A percentile compares a stretch with the other conserved stretches of the same genome.
Conservation (phyloP, 92 coral and sea anemone genomes). For the Bergia puertoricense region DNA sequence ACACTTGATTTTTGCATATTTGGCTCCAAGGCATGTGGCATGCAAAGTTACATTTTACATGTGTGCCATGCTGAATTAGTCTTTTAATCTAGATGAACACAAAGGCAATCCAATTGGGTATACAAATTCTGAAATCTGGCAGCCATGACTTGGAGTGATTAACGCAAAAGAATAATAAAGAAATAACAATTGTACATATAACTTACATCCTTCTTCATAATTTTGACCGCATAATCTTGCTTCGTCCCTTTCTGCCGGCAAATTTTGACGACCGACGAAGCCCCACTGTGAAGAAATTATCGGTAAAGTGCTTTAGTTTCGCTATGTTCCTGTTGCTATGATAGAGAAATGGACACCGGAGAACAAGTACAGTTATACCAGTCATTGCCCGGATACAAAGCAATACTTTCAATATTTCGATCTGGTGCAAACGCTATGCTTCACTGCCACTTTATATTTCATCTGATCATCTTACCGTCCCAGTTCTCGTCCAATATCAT, state of each 20-base stretch:
- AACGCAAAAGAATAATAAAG: background rate
- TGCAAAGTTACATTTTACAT: background rate
- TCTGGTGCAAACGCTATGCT: slow-evolving; percentile 10
- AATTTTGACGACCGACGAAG: slow-evolving; percentile 86
- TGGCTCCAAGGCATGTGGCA: background rate
- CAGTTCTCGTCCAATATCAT: slow-evolving; percentile 71
- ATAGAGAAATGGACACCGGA: background rate
- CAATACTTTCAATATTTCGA: background rate
- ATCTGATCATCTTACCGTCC: slow-evolving; percentile 64
- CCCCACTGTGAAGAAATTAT: slow-evolving; percentile 75
- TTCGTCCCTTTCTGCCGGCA: slow-evolving; percentile 84
- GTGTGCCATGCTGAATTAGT: background rate
- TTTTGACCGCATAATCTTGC: slow-evolving; percentile 83
- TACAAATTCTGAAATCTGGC: background rate
- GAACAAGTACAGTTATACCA: background rate
- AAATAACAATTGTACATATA: background rate
- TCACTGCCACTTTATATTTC: slow-evolving; percentile 7
- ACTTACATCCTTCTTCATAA: slow-evolving; percentile 91
- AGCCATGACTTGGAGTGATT: background rate
- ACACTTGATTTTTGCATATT: background rate
- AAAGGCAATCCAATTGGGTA: background rate
- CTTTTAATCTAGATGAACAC: background rate
- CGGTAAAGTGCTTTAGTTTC: slow-evolving; percentile 4
- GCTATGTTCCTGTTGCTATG: background rate
- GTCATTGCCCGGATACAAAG: slow-evolving; percentile 32